phyloP scores from a whole-genome alignment of 2,797 vertebrate genomes.

The Micropoecilia bifurca region DNA sequence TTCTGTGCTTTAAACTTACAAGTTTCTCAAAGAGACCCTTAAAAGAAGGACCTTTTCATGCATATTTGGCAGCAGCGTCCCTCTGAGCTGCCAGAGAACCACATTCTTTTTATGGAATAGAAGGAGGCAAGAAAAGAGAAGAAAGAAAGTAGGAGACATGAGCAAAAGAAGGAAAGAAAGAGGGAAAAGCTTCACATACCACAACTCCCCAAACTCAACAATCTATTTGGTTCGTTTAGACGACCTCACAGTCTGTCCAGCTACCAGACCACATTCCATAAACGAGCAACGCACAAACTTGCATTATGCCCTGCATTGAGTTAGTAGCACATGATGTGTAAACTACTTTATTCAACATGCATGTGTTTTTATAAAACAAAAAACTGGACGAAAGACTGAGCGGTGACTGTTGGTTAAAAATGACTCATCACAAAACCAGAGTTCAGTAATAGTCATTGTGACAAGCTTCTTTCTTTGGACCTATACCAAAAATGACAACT shows the following conservation, averaged over 20 bases:
- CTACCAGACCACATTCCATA: conserved; percentile 72
- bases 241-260: conserved; percentile 61
- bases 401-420: not conserved
- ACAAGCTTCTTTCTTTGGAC: not conserved
- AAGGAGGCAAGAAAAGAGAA: conserved; percentile 33
- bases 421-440: conserved; percentile 24
- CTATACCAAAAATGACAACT: not conserved
- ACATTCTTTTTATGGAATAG: conserved; percentile 20
- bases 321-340: conserved; percentile 9
- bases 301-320: conserved; percentile 12
- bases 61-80: conserved; percentile 69
- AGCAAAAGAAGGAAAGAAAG: conserved; percentile 17
- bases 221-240: conserved; percentile 61
- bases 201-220: conserved; percentile 72
- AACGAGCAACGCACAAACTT: conserved; percentile 51
- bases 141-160: conserved; percentile 30
- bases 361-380: not conserved
- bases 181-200: conserved; percentile 62
- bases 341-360: conserved; percentile 21
- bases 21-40: conserved; percentile 57
- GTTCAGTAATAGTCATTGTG: not conserved
- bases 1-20: conserved; percentile 53
- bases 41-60: conserved; percentile 75
- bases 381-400: not conserved
- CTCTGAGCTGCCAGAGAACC: conserved; percentile 50